phyloP scores from a whole-genome alignment of 2,888 invertebrate species.

The Campoplex nolae region DNA sequence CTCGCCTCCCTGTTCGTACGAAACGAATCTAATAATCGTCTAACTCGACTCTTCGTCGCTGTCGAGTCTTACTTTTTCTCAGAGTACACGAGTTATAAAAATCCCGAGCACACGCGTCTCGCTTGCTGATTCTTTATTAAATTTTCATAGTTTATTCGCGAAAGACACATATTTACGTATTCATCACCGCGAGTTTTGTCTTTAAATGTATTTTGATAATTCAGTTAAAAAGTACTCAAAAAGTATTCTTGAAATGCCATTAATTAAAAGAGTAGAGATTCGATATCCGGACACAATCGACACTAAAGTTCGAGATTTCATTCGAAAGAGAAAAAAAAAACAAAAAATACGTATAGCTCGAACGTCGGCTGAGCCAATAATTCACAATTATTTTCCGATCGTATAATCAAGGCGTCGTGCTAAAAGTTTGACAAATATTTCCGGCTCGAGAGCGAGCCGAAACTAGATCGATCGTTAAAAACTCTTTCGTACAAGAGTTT shows the following conservation, averaged over 20 bases:
- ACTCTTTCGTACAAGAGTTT: slow-evolving; percentile 21
- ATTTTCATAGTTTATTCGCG: background rate
- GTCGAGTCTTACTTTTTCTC: background rate
- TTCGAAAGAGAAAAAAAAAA: no score
- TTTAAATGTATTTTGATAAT: background rate
- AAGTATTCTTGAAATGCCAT: background rate
- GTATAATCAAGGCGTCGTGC: background rate
- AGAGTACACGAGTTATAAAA: background rate
- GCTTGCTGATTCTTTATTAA: slow-evolving; percentile 8
- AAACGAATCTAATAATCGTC: slow-evolving; percentile 58
- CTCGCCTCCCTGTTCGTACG: background rate
- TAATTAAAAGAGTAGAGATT: background rate
- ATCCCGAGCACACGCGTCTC: background rate
- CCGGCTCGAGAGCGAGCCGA: background rate
- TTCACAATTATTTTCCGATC: slow-evolving; percentile 38
- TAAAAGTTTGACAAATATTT: slow-evolving; percentile 8
- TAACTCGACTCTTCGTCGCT: slow-evolving; percentile 15
- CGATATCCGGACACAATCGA: background rate
- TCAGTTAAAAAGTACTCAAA: background rate
- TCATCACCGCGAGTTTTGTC: background rate
- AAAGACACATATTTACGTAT: background rate
- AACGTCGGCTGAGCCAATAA: slow-evolving; percentile 8
- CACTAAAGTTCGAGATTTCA: background rate
- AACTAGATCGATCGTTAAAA: slow-evolving; percentile 47
- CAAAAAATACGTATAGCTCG: background rate